Percentiles rank a stretch among this genome's conserved stretches.
Conservation (phyloP, 2,888 invertebrate genomes). For the Eremobia ochroleuca region DNA sequence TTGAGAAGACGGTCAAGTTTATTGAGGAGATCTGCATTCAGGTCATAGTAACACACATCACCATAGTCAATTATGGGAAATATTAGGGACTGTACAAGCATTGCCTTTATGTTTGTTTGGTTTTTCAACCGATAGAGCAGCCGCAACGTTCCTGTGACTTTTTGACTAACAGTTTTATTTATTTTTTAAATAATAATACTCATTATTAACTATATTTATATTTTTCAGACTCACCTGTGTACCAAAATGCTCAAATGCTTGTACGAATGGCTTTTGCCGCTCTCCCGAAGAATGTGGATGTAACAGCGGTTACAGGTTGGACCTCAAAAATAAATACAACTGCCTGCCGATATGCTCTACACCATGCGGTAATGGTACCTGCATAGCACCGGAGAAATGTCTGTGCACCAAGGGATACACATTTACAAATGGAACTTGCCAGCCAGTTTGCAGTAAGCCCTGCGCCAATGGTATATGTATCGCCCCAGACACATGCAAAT, state of each 20-base stretch:
- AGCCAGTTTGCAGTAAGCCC: slow-evolving; percentile 40
- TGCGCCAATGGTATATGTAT: slow-evolving; percentile 41
- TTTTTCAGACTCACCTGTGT: slow-evolving; percentile 33
- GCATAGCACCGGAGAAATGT: slow-evolving; percentile 52
- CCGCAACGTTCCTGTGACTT: too few species aligned
- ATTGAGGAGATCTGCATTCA: too few species aligned
- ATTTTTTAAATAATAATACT: not conserved
- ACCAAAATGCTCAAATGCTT: slow-evolving; percentile 2
- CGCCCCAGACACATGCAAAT: slow-evolving; percentile 46
- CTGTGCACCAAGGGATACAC: slow-evolving; percentile 44
- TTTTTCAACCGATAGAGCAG: too few species aligned
- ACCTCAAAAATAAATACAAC: slow-evolving; percentile 1
- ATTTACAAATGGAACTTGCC: slow-evolving; percentile 35
- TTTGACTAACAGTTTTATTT: too few species aligned
- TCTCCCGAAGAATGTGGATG: slow-evolving; percentile 36
- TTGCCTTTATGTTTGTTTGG: too few species aligned
- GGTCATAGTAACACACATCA: too few species aligned
- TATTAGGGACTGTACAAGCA: too few species aligned
- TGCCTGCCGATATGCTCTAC: slow-evolving; percentile 34
- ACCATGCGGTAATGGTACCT: slow-evolving; percentile 39
- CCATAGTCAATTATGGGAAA: too few species aligned
- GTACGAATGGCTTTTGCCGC: slow-evolving; percentile 22
- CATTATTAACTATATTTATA: too few species aligned
- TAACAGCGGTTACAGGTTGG: slow-evolving; percentile 16
- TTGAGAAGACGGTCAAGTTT: too few species aligned